Percentiles rank a stretch among this genome's conserved stretches.
Conservation (phyloP, 2,797 vertebrate species). For the Arrhamphus sclerolepis region DNA sequence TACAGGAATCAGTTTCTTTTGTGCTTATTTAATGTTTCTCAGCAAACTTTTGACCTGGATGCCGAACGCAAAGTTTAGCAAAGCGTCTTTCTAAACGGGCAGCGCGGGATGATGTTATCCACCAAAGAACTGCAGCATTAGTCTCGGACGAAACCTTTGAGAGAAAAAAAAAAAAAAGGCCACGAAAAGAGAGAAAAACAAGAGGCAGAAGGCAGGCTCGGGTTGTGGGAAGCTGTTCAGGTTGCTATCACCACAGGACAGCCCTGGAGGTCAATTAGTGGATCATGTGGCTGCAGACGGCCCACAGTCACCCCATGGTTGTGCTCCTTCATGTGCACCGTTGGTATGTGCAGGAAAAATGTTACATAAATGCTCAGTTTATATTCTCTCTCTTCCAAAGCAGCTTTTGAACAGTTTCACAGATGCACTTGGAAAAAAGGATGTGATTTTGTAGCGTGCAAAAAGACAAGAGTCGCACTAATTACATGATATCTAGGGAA, state of each 20-base stretch:
- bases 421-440: no score
- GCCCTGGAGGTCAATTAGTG: slow-evolving; percentile 27
- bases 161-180: not conserved
- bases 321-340: not conserved
- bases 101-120: not conserved
- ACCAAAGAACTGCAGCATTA: not conserved
- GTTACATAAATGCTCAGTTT: slow-evolving; percentile 1
- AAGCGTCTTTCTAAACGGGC: no score
- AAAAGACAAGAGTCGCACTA: no score
- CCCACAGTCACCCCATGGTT: slow-evolving; percentile 1
- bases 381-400: not conserved
- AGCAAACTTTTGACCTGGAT: no score
- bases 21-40: no score
- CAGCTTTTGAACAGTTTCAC: not conserved
- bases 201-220: not conserved
- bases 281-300: slow-evolving; percentile 24
- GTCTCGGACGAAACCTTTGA: not conserved
- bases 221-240: not conserved
- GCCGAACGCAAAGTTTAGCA: no score
- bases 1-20: no score
- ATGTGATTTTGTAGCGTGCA: no score
- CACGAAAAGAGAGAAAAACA: not conserved
- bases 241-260: slow-evolving; percentile 5
- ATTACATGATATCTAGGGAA: no score
- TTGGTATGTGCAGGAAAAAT: slow-evolving; percentile 14